Evolutionary conservation across 2,888 invertebrate species (phyloP), one percentile per base, ranked within the genome.

Genomic region (Trichogramma dendrolimi): DNA sequence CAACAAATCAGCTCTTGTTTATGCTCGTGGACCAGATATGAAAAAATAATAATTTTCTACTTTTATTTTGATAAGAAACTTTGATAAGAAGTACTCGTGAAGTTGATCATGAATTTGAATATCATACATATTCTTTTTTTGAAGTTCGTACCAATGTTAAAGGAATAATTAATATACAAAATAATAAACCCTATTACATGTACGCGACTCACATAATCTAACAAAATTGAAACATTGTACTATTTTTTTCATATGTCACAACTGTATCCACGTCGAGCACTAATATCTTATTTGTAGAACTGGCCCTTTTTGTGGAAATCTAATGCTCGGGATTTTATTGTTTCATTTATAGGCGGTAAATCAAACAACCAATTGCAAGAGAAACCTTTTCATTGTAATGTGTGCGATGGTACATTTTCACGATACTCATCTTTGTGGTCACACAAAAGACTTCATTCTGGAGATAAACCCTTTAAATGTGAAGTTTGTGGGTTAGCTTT

Each of bases 401-500:
- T 93, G 70, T 93, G 92, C 73, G 92, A 92, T 60, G 91, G 84
- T 58, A 79, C 90, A 8, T 90, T 90, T 79, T 90, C 90, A 64
- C 86, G 91, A 74, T 93, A 93, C 79, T 92, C 92, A 47, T 92
- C 91, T 58, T 81, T 93, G 61, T 93, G 93, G 93, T 92, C 92
- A 8, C 92, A 92, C 78, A 92, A 92, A 80, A 88, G 92, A 73
- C 82, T 93, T 68, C 92, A 93, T 79, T 90, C 91, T 10, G 92
- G 86, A 50, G 85, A 86, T 70, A 93, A 93, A 79, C 92, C 92
- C 74, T 92, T 92, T 80, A 92, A 92, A 80, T 93, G 92, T 80
- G 89, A 89, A 68, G 90, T 92, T 65, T 93, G 92, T 79, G 92
- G 92, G 11, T 83, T 92, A 75, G 91, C 92, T 46, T 93, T 93